phyloP scores from a whole-genome alignment of 2,797 vertebrate genomes.

The Dendrocincla fuliginosa region DNA sequence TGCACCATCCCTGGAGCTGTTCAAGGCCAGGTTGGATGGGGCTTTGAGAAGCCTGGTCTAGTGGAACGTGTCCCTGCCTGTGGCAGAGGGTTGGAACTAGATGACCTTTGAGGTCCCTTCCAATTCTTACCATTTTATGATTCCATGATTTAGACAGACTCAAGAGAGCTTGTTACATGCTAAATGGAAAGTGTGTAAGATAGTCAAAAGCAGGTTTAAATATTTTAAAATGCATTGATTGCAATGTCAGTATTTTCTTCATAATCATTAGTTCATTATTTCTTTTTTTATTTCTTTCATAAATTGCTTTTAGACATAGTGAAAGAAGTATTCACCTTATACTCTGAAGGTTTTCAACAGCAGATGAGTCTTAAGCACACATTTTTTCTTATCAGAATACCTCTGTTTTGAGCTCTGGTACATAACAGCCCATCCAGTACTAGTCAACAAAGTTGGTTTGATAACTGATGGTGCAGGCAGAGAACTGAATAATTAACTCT shows the following conservation, averaged over 20 bases:
- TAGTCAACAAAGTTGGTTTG: not conserved
- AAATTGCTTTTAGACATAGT: not conserved
- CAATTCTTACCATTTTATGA: not conserved
- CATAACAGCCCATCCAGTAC: not conserved
- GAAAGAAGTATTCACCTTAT: not conserved
- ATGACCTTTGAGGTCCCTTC: not conserved
- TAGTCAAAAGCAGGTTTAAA: not conserved
- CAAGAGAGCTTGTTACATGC: not conserved
- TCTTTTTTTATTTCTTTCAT: not conserved
- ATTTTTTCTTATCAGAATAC: not conserved
- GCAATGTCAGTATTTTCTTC: not conserved
- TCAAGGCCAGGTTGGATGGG: not conserved
- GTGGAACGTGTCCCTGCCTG: not conserved
- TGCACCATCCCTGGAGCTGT: not conserved
- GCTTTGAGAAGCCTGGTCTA: not conserved
- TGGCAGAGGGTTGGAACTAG: not conserved
- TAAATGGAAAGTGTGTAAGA: not conserved
- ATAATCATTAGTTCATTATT: not conserved
- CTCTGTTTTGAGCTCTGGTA: not conserved
- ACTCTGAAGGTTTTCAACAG: not conserved
- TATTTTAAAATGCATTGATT: not conserved
- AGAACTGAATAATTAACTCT: not conserved
- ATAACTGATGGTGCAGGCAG: not conserved
- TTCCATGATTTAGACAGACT: not conserved
- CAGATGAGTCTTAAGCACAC: not conserved